Conservation (phyloP, 2,113 vertebrate genomes). For the Salminus brasiliensis region DNA sequence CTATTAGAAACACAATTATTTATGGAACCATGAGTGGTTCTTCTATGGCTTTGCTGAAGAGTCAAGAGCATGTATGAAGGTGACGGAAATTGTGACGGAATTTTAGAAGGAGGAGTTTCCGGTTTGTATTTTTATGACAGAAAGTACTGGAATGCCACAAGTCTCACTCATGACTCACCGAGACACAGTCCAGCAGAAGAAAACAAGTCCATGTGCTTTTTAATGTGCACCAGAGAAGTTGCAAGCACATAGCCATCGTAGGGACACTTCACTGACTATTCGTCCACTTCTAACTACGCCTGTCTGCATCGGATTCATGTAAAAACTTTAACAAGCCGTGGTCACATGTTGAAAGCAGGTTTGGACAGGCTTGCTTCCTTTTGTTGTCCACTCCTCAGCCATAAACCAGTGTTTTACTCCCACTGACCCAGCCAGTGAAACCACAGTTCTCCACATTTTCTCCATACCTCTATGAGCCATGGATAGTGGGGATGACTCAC, state of each 20-base stretch:
- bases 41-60: background rate
- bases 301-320: constrained; percentile 13
- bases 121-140: background rate
- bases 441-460: background rate
- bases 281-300: background rate
- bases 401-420: background rate
- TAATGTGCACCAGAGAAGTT: constrained; percentile 16
- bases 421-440: background rate
- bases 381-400: background rate
- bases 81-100: background rate
- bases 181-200: constrained; percentile 21
- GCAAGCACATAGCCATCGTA: background rate
- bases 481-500: background rate
- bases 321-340: constrained; percentile 8
- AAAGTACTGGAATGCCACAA: constrained; percentile 10
- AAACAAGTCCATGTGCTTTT: constrained; percentile 21
- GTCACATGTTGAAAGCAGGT: constrained; percentile 16
- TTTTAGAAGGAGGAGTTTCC: background rate
- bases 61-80: too few relatives aligned
- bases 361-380: background rate
- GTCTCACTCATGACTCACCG: constrained; percentile 34
- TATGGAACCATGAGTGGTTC: too few relatives aligned
- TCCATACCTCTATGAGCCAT: background rate
- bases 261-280: constrained; percentile 11
- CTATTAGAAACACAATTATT: too few relatives aligned